These are phyloP conservation scores for Mythimna ferrago DNA, from an alignment of 2,888 invertebrate genomes.

Conservation along the genomic window DNA sequence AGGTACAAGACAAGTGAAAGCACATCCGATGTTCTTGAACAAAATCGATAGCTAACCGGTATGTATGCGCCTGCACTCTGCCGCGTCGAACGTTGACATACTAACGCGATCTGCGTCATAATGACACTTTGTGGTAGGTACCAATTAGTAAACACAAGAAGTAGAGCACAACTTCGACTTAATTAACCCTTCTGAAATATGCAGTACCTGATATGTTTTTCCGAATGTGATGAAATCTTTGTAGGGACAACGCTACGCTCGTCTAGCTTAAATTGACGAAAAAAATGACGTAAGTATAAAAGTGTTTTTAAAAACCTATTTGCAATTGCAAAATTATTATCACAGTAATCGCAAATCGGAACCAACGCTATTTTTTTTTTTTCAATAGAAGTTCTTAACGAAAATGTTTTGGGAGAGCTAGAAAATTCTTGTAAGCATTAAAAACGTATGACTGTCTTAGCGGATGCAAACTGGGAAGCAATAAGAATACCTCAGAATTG, in stretches of 20 bases:
- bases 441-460: neutral
- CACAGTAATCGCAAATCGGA: neutral
- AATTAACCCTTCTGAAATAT: neutral
- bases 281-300: too few relatives aligned
- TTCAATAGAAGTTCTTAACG: too few relatives aligned
- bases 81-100: constrained; percentile 63
- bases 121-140: constrained; percentile 22
- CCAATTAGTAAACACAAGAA: constrained; percentile 35
- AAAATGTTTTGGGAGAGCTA: neutral
- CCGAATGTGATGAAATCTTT: too few relatives aligned
- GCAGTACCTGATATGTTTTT: too few relatives aligned
- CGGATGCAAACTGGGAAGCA: neutral
- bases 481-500: neutral
- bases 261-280: too few relatives aligned
- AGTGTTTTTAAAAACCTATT: too few relatives aligned
- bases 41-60: constrained; percentile 71
- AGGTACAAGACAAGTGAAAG: constrained; percentile 73
- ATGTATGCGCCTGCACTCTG: constrained; percentile 28
- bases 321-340: too few relatives aligned
- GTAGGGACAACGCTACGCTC: too few relatives aligned
- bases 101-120: constrained; percentile 55
- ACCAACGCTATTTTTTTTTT: neutral
- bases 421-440: neutral
- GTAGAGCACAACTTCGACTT: neutral
- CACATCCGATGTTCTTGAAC: constrained; percentile 68